A percentile compares a stretch with the other conserved stretches of the same genome.
These are phyloP conservation scores for Actinostola sp. DNA, from an alignment of 92 coral and sea anemone species.

Conservation along the genomic window DNA sequence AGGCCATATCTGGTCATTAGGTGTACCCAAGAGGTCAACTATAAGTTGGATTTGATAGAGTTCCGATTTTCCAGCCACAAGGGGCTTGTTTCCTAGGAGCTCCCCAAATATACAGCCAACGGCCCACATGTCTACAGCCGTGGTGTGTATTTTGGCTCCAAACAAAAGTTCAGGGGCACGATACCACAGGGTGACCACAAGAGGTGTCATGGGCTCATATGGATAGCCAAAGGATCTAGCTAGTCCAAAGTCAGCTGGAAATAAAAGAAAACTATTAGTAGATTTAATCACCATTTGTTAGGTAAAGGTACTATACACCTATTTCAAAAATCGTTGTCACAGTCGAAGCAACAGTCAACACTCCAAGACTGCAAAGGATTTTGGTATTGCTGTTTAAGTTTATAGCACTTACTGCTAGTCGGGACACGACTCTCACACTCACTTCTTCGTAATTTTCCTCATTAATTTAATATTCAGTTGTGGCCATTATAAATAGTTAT, in stretches of 20 bases:
- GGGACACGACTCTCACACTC: no score
- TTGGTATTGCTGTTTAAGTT: no score
- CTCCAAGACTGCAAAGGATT: no score
- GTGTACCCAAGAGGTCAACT: conserved; percentile 92
- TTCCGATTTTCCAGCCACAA: conserved; percentile 90
- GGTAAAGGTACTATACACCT: no score
- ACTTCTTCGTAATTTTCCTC: no score
- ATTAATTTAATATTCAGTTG: no score
- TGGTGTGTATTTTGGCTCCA: conserved; percentile 97
- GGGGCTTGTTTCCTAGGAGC: conserved; percentile 89
- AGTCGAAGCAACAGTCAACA: no score
- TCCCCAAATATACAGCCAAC: conserved; percentile 98
- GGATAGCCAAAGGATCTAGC: conserved; percentile 99
- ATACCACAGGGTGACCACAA: conserved; percentile 99
- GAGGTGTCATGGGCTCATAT: conserved; percentile 96
- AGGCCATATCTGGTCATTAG: conserved; percentile 96
- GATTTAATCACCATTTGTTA: no score
- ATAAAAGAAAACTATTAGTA: background rate
- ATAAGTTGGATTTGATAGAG: conserved; percentile 89
- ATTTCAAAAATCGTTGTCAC: no score
- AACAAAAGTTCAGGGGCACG: conserved; percentile 97
- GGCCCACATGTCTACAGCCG: conserved; percentile 99
- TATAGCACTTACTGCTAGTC: no score
- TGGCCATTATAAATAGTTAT: no score
- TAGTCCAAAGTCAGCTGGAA: conserved; percentile 96